Evolutionary conservation across 1,140 invertebrate species (phyloP).

Genomic region (Penaeus vannamei): DNA sequence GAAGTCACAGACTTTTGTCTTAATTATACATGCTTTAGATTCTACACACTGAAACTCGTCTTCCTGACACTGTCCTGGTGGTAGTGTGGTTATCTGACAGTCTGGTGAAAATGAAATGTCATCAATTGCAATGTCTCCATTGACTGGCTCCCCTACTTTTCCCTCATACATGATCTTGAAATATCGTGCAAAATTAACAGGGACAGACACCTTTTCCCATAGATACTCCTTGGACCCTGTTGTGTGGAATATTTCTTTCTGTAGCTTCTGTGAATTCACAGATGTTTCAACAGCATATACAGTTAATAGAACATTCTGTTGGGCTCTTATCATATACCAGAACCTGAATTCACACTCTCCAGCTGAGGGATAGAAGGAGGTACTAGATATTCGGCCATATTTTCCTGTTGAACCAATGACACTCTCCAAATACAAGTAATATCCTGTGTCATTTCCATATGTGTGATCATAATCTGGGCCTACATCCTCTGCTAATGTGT

Average conservation of each 20-base stretch:
- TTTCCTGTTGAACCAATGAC: conserved; percentile 27
- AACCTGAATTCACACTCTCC: conserved; percentile 53
- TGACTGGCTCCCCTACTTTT: conserved; percentile 1
- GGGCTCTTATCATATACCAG: conserved; percentile 56
- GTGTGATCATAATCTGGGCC: conserved; percentile 60
- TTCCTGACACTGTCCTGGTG: conserved; percentile 22
- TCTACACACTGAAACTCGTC: conserved; percentile 27
- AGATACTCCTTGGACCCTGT: conserved; percentile 35
- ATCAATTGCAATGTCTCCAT: conserved; percentile 54
- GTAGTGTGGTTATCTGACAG: conserved; percentile 36
- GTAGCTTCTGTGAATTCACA: not conserved
- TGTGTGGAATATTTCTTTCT: conserved; percentile 29
- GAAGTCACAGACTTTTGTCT: conserved; percentile 50
- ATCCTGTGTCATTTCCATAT: conserved; percentile 51
- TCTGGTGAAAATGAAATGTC: conserved; percentile 52
- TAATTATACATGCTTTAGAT: conserved; percentile 22
- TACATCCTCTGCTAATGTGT: conserved; percentile 50
- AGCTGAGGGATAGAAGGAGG: conserved; percentile 25
- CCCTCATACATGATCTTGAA: conserved; percentile 52
- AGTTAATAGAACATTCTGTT: conserved; percentile 32
- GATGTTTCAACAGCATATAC: conserved; percentile 47
- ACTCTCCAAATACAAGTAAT: conserved; percentile 54
- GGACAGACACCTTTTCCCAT: conserved; percentile 33
- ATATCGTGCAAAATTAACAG: conserved; percentile 43
- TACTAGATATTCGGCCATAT: conserved; percentile 33